These are phyloP conservation scores for Mesembrinibis cayennensis DNA, from an alignment of 2,113 vertebrate genomes.

Conservation along the genomic window DNA sequence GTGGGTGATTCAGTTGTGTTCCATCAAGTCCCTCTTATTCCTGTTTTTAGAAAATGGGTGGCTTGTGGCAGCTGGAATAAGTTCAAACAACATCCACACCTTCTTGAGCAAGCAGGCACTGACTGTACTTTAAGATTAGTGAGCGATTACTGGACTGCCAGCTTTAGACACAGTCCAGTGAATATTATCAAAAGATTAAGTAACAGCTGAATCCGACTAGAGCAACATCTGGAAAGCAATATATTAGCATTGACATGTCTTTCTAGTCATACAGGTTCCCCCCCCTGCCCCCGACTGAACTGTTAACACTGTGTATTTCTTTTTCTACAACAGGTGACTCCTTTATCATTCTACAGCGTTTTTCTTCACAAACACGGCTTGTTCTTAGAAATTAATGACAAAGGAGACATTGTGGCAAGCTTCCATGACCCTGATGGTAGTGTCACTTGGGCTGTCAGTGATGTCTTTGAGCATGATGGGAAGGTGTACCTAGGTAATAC, in stretches of 20 bases:
- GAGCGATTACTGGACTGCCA: background rate
- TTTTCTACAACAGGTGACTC: conserved; percentile 44
- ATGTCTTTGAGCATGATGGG: conserved; percentile 68
- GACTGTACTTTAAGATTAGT: background rate
- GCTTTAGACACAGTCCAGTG: background rate
- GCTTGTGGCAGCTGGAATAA: background rate
- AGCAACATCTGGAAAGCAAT: background rate
- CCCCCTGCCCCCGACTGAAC: background rate
- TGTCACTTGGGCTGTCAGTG: conserved; percentile 66
- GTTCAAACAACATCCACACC: background rate
- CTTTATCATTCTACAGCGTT: conserved; percentile 56
- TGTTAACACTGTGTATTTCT: background rate
- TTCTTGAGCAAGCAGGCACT: background rate
- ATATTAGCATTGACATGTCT: background rate
- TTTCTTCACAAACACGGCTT: conserved; percentile 67
- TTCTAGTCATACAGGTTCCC: background rate
- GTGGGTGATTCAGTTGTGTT: background rate
- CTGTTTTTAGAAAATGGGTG: background rate
- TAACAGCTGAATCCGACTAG: background rate
- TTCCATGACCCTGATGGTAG: conserved; percentile 51
- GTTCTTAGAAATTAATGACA: conserved; percentile 62
- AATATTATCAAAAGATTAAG: background rate
- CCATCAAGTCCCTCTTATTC: background rate
- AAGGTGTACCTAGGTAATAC: conserved; percentile 68
- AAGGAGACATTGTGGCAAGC: conserved; percentile 37